These are phyloP conservation scores for Cataglyphis cursor DNA, from an alignment of 2,888 invertebrate species.

Conservation along the genomic window DNA sequence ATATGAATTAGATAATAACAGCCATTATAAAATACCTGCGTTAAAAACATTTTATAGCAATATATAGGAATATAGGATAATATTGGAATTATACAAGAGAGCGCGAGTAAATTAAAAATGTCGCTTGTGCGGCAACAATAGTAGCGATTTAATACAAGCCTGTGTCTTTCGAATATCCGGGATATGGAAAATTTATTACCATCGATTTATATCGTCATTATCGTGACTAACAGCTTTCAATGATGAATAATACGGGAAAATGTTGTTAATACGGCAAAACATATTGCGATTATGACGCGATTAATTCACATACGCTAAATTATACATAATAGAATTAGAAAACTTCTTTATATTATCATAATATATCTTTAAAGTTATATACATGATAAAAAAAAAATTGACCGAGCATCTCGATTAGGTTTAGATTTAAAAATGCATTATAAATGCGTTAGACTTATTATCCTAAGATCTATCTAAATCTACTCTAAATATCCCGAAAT, in stretches of 20 bases:
- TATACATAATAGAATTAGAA: neutral
- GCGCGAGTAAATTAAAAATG: constrained; percentile 36
- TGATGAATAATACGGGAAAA: constrained; percentile 19
- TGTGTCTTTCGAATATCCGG: constrained; percentile 9
- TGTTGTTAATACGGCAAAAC: neutral
- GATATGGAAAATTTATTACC: constrained; percentile 29
- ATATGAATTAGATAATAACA: constrained; percentile 4
- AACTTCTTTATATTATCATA: neutral
- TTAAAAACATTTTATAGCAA: neutral
- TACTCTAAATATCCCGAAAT: neutral
- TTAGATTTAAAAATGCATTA: neutral
- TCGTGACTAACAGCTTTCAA: constrained; percentile 15
- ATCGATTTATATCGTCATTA: constrained; percentile 31
- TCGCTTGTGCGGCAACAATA: neutral
- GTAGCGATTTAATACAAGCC: constrained; percentile 10
- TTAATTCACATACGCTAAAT: neutral
- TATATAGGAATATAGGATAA: neutral
- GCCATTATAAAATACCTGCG: neutral
- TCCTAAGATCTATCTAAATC: neutral
- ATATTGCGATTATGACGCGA: neutral
- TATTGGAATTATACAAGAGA: neutral
- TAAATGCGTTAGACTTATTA: no score
- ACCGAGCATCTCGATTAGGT: neutral
- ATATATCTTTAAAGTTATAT: neutral
- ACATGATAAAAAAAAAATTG: neutral